Evolutionary conservation across 2,113 vertebrate species (phyloP).

Genomic region (Uria lomvia): DNA sequence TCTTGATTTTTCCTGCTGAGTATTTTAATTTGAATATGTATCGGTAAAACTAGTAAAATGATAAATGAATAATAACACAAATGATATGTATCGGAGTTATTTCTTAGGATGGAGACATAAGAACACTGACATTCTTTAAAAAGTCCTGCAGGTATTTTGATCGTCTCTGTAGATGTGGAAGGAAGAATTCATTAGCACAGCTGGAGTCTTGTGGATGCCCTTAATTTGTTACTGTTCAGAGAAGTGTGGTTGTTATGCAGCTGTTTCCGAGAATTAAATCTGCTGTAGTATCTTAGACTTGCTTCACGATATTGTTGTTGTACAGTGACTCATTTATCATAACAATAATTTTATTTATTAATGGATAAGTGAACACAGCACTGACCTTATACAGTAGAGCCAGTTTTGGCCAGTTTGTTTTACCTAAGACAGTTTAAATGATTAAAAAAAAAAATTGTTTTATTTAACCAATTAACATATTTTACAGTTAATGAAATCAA

Average conservation of each 20-base stretch:
- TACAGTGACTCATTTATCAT: not conserved
- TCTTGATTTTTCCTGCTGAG: not conserved
- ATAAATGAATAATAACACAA: not conserved
- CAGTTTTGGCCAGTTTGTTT: not conserved
- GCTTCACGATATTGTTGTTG: not conserved
- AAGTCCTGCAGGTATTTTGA: conserved; percentile 57
- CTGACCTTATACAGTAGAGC: not conserved
- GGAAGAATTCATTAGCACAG: conserved; percentile 35
- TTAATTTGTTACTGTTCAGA: conserved; percentile 63
- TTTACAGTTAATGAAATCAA: not conserved
- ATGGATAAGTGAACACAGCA: not conserved
- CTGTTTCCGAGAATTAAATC: conserved; percentile 22
- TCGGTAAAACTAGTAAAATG: not conserved
- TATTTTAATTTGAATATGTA: not conserved
- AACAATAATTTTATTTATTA: not conserved
- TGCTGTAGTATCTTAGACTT: not conserved
- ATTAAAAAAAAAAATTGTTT: not conserved
- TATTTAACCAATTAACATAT: not conserved
- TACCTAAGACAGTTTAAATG: not conserved
- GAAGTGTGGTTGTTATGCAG: conserved; percentile 37
- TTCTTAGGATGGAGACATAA: not conserved
- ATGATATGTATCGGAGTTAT: not conserved
- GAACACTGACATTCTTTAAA: not conserved
- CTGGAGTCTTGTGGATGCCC: conserved; percentile 57
- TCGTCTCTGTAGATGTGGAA: conserved; percentile 2